Base-by-base conservation (phyloP, 2,888 invertebrate genomes). In the Teleogryllus oceanicus region DNA sequence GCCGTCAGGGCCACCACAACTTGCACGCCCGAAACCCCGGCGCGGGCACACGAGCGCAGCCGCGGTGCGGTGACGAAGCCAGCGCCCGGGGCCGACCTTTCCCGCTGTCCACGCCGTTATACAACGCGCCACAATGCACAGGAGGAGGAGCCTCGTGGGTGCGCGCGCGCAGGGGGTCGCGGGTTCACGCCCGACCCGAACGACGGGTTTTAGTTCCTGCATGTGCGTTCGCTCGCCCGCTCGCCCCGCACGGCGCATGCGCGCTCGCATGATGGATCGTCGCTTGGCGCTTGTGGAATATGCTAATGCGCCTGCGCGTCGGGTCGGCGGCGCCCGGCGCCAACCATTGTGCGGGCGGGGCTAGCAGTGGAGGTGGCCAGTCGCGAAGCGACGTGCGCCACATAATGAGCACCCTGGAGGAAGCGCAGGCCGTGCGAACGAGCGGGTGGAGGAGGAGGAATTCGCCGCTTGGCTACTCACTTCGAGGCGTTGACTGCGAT, bases 161-260 rank as follows among this genome's bases (percentile, higher is more conserved):
- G 62, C n/a, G 37, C n/a, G 62, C 62, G n/a, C n/a, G 16, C 62
- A 13, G 5, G 62, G 62, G 62, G 62, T 62, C 62, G 10, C 11
- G 62, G 62, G 62, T 62, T 62, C 62, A 62, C 62, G n/a, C 62
- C 62, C 62, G 62, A 62, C 62, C 62, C 62, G 62, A 62, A 62
- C 62, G 62, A 62, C 62, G 62, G 62, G 62, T 62, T 62, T 62
- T 62, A 62, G 62, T 62, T 62, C 62, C 62, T 62, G 62, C n/a
- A 62, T n/a, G 62, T n/a, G 62, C 13, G 62, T 4, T 4, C 16
- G 62, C 62, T 8, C 37, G 37, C 1, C 1, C 37, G 37, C 37
- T 37, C 37, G 37, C 37, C 37, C 8, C 8, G 37, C 37, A 37
- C 37, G 37, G 37, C 8, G 37, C 37, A 8, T 8, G 37, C 37